Evolutionary conservation across 2,888 invertebrate species (phyloP), one percentile per base, ranked within the genome.

Genomic region (Nomada ferruginata): DNA sequence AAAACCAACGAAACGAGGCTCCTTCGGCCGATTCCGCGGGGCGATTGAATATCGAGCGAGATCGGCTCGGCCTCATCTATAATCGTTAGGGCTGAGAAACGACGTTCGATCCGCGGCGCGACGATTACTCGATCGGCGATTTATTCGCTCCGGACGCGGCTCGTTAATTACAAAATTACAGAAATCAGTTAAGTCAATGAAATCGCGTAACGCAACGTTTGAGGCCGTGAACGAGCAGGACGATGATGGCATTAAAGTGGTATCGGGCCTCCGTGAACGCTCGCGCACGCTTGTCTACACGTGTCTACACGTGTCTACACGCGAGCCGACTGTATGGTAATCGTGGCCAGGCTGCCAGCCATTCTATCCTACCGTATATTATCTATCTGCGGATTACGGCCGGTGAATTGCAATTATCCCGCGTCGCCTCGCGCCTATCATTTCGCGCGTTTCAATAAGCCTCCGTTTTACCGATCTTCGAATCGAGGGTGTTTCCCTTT

Each of bases 371-470:
- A 88, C 85, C 87, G 85, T 89, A 87, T 87, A 89, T 92, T 91
- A 91, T 90, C 91, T 87, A 89, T 89, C 87, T 83, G 86, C 83
- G 85, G 89, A 91, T 89, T 90, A 89, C 76, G 83, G 85, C 70
- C 79, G 69, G 88, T 85, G 76, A 87, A 85, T 90, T 85, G 91
- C 87, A 92, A 93, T 93, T 92, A 92, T 91, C 88, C 89, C 59
- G 57, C 75, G 73, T 69, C 83, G 82, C 68, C 82, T 77, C 63
- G 79, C 75, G 75, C 68, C 87, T 85, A 89, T 90, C 91, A 91
- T 92, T 92, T 90, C 90, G 90, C 84, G 89, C 89, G 91, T 92
- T 92, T 92, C 92, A 90, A 92, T 91, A 88, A 90, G 88, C 87
- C 76, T 78, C 89, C 87, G 89, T 92, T 92, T 91, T 91, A 87